Evolutionary conservation across 2,113 vertebrate genomes (phyloP).

Genomic region (Caranx ignobilis): DNA sequence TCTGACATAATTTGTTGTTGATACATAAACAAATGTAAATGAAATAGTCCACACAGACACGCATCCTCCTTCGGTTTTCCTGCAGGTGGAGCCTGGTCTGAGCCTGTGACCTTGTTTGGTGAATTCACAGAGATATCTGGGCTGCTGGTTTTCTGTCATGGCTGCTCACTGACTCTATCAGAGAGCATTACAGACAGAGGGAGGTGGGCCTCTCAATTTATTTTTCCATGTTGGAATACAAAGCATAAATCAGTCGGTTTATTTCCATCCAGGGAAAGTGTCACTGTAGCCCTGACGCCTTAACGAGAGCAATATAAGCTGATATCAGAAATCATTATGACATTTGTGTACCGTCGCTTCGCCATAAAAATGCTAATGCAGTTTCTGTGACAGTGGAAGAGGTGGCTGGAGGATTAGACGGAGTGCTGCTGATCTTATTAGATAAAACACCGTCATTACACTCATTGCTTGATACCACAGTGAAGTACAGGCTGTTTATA

Average conservation of each 20-base stretch:
- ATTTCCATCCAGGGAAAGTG: conserved; percentile 33
- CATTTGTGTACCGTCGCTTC: conserved; percentile 49
- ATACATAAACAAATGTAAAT: too few relatives aligned
- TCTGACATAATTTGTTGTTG: too few relatives aligned
- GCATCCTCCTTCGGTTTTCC: too few relatives aligned
- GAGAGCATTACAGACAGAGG: background rate
- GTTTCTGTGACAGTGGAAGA: conserved; percentile 28
- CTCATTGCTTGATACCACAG: conserved; percentile 3
- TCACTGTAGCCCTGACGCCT: conserved; percentile 15
- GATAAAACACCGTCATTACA: conserved; percentile 52
- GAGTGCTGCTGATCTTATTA: conserved; percentile 51
- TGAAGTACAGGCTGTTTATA: background rate
- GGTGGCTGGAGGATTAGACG: conserved; percentile 33
- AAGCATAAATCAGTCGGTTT: conserved; percentile 41
- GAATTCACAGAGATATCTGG: background rate
- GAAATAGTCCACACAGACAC: too few relatives aligned
- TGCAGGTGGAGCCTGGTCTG: background rate
- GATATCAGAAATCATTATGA: conserved; percentile 60
- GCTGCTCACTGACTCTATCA: conserved; percentile 18
- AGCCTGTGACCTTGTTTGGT: background rate
- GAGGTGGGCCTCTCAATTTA: background rate
- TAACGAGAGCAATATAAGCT: conserved; percentile 58
- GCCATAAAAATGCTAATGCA: conserved; percentile 71
- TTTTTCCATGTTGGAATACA: conserved; percentile 5
- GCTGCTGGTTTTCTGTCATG: background rate